Conservation (phyloP, 2,797 vertebrate species). For the Sebastes ruberrimus region DNA sequence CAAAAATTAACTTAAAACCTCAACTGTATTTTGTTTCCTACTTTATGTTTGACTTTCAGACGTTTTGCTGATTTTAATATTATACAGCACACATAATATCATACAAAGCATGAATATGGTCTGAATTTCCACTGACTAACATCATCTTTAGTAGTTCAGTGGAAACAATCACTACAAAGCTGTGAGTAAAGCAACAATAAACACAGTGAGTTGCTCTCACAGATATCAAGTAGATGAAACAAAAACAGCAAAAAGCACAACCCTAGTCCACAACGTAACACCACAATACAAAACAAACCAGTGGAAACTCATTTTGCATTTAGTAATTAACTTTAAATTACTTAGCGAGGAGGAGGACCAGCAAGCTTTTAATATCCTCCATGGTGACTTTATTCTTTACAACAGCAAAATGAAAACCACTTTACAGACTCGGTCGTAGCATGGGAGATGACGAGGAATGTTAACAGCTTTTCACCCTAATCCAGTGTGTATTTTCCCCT, state of each 20-base stretch:
- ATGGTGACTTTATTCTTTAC: slow-evolving; percentile 57
- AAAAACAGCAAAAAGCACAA: slow-evolving; percentile 21
- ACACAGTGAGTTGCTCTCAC: not conserved
- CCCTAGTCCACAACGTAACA: slow-evolving; percentile 23
- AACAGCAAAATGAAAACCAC: slow-evolving; percentile 67
- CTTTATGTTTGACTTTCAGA: not conserved
- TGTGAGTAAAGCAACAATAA: not conserved
- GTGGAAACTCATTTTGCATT: slow-evolving; percentile 50
- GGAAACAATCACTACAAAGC: not conserved
- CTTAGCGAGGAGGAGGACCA: slow-evolving; percentile 32
- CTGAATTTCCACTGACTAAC: slow-evolving; percentile 15
- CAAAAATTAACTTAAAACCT: not conserved
- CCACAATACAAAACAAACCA: slow-evolving; percentile 26
- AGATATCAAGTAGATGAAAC: not conserved
- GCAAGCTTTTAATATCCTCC: slow-evolving; percentile 61
- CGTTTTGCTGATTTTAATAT: not conserved
- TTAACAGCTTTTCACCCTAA: slow-evolving; percentile 53
- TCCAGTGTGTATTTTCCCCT: slow-evolving; percentile 41
- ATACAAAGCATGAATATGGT: not conserved
- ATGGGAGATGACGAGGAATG: slow-evolving; percentile 59
- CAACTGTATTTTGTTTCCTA: not conserved
- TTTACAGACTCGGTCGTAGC: slow-evolving; percentile 71
- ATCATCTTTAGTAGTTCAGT: not conserved
- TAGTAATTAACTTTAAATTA: slow-evolving; percentile 63
- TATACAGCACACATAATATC: not conserved